Base-by-base conservation (phyloP, 2,113 vertebrate species). In the Holacanthus passer region DNA sequence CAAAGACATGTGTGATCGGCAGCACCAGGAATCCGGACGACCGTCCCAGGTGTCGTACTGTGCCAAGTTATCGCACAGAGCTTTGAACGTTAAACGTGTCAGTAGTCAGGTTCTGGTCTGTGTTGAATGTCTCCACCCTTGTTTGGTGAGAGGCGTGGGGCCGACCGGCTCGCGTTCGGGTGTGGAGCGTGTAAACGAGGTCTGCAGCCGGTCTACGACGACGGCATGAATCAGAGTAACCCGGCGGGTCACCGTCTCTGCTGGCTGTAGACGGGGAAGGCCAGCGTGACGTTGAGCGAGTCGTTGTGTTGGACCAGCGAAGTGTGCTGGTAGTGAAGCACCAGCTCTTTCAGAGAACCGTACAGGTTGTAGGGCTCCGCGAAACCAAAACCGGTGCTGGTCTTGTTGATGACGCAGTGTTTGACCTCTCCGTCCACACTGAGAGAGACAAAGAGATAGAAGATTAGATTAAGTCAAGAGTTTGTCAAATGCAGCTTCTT, bases 251-350 rank as follows among this genome's bases (percentile, higher is more conserved):
- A 99, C 94, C 98, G 97, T 89, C 98, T 95, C 95, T 98, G 97
- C 93, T 98, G 97, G 85, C 96, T 95, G 92, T 99, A 97, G 73
- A 99, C 97, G 3, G 98, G 98, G 95, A 97, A 97, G 87, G 98
- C 97, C 95, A 99, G 96, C 78, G 97, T 99, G 94, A 99, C 98
- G 81, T 99, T 99, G 90, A 99, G 96, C 88, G 98, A 99, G 96
- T 99, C 98, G 87, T 99, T 99, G 97, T 99, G 98, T 93, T 99
- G 98, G 78, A 99, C 97, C 0, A 99, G 97, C 12, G 98, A 99
- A 0, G 98, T 99, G 94, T 99, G 98, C 93, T 99, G 98, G 94
- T 99, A 99, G 96, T 99, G 98, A 79, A 99, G 96, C 90, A 99
- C 98, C 95, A 99, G 97, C 96, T 99, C 98, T 93, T 99, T 99